Conservation (phyloP, 2,113 vertebrate genomes). For the Noctilio leporinus region DNA sequence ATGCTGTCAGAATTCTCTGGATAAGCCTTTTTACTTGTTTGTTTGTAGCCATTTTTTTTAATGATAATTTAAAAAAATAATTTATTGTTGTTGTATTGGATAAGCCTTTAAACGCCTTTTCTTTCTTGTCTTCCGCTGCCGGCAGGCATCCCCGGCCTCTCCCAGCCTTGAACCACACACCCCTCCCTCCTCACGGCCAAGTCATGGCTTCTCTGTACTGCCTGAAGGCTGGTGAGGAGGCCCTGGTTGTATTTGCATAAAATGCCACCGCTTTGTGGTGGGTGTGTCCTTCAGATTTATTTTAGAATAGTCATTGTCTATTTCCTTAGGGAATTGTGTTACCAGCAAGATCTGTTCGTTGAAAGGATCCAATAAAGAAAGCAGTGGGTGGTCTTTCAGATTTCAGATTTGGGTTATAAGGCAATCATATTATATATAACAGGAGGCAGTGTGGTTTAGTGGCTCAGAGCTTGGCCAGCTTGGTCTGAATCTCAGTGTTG, state of each 20-base stretch:
- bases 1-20: background rate
- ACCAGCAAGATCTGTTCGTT: background rate
- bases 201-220: background rate
- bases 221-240: background rate
- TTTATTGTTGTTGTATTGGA: too few relatives aligned
- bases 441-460: background rate
- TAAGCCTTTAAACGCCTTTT: background rate
- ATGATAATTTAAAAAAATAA: too few relatives aligned
- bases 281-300: conserved; percentile 18
- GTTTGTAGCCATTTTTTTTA: too few relatives aligned
- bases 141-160: background rate
- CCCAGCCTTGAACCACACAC: background rate
- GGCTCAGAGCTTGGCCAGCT: background rate
- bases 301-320: conserved; percentile 3
- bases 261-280: background rate
- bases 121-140: background rate
- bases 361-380: conserved; percentile 35
- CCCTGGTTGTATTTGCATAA: background rate
- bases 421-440: background rate
- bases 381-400: conserved; percentile 11
- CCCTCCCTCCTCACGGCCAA: fast-evolving
- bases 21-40: too few relatives aligned
- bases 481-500: background rate
- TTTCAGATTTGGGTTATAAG: background rate
- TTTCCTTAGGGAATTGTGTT: conserved; percentile 8